phyloP scores from a whole-genome alignment of 1,140 invertebrate genomes.

The Heliconius melpomene region DNA sequence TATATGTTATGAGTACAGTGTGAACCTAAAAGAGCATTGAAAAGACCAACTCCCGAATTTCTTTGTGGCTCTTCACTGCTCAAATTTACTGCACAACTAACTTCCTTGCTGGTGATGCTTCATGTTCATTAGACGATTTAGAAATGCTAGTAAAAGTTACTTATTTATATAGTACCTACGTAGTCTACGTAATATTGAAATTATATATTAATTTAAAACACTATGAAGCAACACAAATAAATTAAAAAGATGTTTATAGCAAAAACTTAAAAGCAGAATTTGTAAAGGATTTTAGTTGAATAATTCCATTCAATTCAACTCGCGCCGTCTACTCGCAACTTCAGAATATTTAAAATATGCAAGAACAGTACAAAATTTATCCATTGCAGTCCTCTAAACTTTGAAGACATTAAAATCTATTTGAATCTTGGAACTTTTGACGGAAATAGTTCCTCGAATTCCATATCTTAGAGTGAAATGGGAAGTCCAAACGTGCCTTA shows the following conservation, averaged over 20 bases:
- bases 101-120: too few relatives aligned
- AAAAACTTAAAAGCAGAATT: neutral
- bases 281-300: constrained; percentile 15
- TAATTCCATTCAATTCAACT: constrained; percentile 15
- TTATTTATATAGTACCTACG: too few relatives aligned
- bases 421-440: constrained; percentile 44
- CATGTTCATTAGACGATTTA: too few relatives aligned
- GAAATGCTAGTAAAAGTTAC: too few relatives aligned
- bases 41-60: too few relatives aligned
- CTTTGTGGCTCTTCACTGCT: too few relatives aligned
- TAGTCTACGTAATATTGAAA: too few relatives aligned
- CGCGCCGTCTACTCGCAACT: neutral
- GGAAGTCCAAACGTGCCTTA: constrained; percentile 18
- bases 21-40: too few relatives aligned
- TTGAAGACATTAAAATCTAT: constrained; percentile 62
- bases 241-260: neutral
- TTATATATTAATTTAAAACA: neutral
- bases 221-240: neutral
- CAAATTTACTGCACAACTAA: too few relatives aligned
- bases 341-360: constrained; percentile 39
- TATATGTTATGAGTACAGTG: too few relatives aligned
- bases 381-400: constrained; percentile 36
- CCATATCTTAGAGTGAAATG: constrained; percentile 25
- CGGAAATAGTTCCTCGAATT: constrained; percentile 44
- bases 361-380: constrained; percentile 42